Evolutionary conservation across 2,888 invertebrate genomes (phyloP).

Genomic region (Melinopterus prodromus): DNA sequence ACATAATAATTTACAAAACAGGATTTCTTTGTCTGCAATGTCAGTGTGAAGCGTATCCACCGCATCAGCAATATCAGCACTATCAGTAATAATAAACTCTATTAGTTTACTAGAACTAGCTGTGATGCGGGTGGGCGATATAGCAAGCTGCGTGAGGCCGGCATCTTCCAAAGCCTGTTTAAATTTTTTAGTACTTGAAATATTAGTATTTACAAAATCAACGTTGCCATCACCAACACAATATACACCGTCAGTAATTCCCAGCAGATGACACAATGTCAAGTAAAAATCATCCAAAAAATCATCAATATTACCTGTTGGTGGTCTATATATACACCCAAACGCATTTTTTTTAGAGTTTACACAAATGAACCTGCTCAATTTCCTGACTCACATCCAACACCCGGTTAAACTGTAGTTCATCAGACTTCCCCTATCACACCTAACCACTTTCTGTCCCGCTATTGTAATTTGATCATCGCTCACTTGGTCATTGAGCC

Average conservation of each 20-base stretch:
- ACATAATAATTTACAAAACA: too few species aligned
- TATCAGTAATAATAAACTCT: too few species aligned
- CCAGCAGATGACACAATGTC: slow-evolving; percentile 7
- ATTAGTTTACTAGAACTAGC: too few species aligned
- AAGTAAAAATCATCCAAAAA: slow-evolving; percentile 5
- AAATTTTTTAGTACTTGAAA: not conserved
- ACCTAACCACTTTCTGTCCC: not conserved
- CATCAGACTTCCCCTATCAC: not conserved
- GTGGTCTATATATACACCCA: slow-evolving; percentile 13
- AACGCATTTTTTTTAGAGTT: not conserved
- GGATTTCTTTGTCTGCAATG: too few species aligned
- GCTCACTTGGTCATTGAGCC: not conserved
- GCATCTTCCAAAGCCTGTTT: not conserved
- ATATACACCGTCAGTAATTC: not conserved
- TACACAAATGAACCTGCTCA: not conserved
- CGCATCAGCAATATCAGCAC: too few species aligned
- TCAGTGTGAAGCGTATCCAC: too few species aligned
- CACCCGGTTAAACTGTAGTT: too few species aligned
- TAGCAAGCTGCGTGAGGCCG: slow-evolving; percentile 17
- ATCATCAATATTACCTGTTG: not conserved
- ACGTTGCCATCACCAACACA: slow-evolving; percentile 14
- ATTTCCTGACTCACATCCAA: slow-evolving; percentile 8
- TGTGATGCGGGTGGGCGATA: too few species aligned
- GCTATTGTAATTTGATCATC: not conserved
- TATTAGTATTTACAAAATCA: not conserved